phyloP scores from a whole-genome alignment of 23 tunicate genomes.

The Phallusia fumigata region DNA sequence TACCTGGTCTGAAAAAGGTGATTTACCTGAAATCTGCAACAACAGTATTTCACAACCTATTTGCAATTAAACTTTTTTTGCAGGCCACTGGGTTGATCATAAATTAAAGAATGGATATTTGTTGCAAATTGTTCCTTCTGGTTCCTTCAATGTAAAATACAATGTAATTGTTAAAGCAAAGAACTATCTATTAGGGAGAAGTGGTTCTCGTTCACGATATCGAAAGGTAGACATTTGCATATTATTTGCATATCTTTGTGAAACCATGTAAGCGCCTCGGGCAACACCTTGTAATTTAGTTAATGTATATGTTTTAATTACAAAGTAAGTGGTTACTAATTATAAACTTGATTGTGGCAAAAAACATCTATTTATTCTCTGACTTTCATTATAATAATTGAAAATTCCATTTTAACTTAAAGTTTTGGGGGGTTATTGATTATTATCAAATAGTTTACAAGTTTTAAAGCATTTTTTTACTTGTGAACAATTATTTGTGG shows the following conservation, averaged over 20 bases:
- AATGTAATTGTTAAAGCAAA: not conserved
- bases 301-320: too few species aligned
- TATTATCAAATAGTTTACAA: too few species aligned
- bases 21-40: not conserved
- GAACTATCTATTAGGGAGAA: not conserved
- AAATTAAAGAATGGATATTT: not conserved
- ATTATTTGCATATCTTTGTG: not conserved
- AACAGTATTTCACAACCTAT: not conserved
- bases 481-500: too few species aligned
- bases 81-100: constrained; percentile 1
- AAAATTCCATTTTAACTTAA: too few species aligned
- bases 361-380: too few species aligned
- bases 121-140: constrained; percentile 1
- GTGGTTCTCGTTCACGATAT: not conserved
- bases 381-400: too few species aligned
- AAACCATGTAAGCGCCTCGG: not conserved
- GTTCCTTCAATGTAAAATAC: not conserved
- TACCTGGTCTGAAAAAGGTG: constrained; percentile 5
- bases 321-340: too few species aligned
- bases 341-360: too few species aligned
- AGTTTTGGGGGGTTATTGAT: too few species aligned
- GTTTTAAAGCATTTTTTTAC: too few species aligned
- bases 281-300: not conserved
- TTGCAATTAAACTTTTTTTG: not conserved
- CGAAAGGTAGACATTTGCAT: constrained; percentile 8